Evolutionary conservation across 2,113 vertebrate species (phyloP).

Genomic region (Gadus macrocephalus): DNA sequence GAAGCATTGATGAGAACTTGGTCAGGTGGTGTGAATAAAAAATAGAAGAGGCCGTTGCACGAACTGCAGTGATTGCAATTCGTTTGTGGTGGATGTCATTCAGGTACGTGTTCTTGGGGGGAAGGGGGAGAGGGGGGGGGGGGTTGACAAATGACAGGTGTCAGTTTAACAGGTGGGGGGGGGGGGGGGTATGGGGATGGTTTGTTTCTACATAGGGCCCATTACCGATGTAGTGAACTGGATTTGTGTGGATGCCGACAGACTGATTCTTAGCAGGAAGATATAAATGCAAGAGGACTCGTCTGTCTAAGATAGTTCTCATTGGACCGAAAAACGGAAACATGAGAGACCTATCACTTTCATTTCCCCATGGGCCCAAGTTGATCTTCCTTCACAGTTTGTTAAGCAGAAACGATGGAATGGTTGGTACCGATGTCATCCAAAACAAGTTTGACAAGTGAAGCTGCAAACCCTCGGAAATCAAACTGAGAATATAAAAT

Average conservation of each 20-base stretch:
- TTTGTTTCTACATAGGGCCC: neutral
- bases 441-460: slow-evolving; percentile 40
- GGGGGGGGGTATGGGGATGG: neutral
- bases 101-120: neutral
- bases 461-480: slow-evolving; percentile 31
- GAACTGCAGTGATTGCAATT: slow-evolving; percentile 20
- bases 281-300: slow-evolving; percentile 32
- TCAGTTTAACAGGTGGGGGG: slow-evolving; percentile 1
- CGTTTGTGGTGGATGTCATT: slow-evolving; percentile 3
- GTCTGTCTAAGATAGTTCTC: slow-evolving; percentile 38
- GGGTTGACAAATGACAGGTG: slow-evolving; percentile 20
- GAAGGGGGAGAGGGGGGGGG: too few species aligned
- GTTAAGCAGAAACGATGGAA: slow-evolving; percentile 22
- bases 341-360: slow-evolving; percentile 23
- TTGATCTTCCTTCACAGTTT: slow-evolving; percentile 28
- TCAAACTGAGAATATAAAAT: slow-evolving; percentile 53
- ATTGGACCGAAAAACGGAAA: slow-evolving; percentile 29
- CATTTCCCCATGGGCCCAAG: slow-evolving; percentile 26
- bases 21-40: slow-evolving; percentile 20
- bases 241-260: slow-evolving; percentile 20
- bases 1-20: slow-evolving; percentile 26
- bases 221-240: slow-evolving; percentile 11
- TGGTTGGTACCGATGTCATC: slow-evolving; percentile 27
- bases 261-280: slow-evolving; percentile 11
- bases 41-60: slow-evolving; percentile 37